Percentiles rank a stretch among this genome's conserved stretches.
Conservation (phyloP, 2,888 invertebrate species). For the Ormyrus nitidulus region DNA sequence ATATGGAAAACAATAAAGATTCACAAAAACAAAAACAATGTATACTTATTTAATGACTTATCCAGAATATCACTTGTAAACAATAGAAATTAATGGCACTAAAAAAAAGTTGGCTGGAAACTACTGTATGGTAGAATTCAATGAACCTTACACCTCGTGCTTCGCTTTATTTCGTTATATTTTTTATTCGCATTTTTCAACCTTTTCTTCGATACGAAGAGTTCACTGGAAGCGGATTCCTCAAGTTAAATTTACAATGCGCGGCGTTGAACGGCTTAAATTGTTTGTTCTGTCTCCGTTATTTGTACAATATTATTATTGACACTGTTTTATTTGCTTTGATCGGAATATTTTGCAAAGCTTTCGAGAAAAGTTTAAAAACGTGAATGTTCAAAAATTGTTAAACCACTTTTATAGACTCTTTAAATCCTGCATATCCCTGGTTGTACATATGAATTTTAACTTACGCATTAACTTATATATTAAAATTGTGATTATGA, state of each 20-base stretch:
- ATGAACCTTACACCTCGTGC: not conserved
- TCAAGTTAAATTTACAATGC: slow-evolving; percentile 39
- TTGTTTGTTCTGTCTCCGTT: not conserved
- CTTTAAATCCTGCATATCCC: too few species aligned
- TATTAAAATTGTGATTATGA: not conserved
- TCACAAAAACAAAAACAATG: slow-evolving; percentile 16
- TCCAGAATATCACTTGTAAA: slow-evolving; percentile 8
- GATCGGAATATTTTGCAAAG: not conserved
- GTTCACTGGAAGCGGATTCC: slow-evolving; percentile 23
- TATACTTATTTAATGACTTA: slow-evolving; percentile 41
- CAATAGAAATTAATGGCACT: slow-evolving; percentile 34
- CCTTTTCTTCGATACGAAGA: slow-evolving; percentile 53
- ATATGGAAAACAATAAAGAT: not conserved
- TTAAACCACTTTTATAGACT: too few species aligned
- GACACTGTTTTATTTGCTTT: slow-evolving; percentile 23
- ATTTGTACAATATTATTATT: slow-evolving; percentile 42
- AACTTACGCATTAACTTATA: slow-evolving; percentile 11
- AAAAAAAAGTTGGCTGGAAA: not conserved
- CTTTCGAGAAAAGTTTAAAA: too few species aligned
- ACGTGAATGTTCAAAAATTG: too few species aligned
- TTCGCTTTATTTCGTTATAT: not conserved
- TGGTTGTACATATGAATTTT: slow-evolving; percentile 23
- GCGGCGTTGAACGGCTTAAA: slow-evolving; percentile 11
- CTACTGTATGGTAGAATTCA: not conserved
- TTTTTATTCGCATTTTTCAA: slow-evolving; percentile 12